These are phyloP conservation scores for Tetraneura akinire DNA, from an alignment of 1,140 invertebrate genomes.

Conservation along the genomic window DNA sequence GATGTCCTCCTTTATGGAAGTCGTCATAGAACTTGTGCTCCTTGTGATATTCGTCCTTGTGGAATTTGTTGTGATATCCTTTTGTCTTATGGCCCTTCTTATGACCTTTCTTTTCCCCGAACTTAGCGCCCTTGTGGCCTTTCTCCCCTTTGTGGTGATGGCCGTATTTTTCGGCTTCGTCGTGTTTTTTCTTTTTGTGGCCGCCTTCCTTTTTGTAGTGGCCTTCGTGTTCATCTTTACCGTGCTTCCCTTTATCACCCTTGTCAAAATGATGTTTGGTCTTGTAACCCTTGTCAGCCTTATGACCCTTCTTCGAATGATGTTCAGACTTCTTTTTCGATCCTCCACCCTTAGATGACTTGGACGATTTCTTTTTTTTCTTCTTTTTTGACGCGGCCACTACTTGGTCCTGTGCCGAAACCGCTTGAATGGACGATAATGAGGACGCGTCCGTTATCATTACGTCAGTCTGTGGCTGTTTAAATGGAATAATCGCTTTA, in stretches of 20 bases:
- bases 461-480: not conserved
- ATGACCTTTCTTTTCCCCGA: slow-evolving; percentile 63
- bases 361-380: slow-evolving; percentile 50
- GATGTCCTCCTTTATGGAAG: slow-evolving; percentile 74
- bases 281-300: slow-evolving; percentile 71
- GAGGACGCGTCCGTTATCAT: not conserved
- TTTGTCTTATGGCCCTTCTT: slow-evolving; percentile 76
- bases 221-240: slow-evolving; percentile 70
- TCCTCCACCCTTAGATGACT: slow-evolving; percentile 64
- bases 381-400: slow-evolving; percentile 51
- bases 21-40: slow-evolving; percentile 84
- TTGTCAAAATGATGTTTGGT: slow-evolving; percentile 69
- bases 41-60: slow-evolving; percentile 81
- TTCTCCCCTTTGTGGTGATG: slow-evolving; percentile 74
- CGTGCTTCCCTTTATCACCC: slow-evolving; percentile 71
- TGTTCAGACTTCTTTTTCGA: slow-evolving; percentile 67
- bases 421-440: not conserved
- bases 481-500: not conserved
- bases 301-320: slow-evolving; percentile 67
- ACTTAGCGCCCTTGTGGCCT: slow-evolving; percentile 74
- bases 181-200: slow-evolving; percentile 75
- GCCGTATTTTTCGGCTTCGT: slow-evolving; percentile 68
- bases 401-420: slow-evolving; percentile 10
- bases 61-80: slow-evolving; percentile 76
- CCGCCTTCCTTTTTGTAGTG: slow-evolving; percentile 74